phyloP scores from a whole-genome alignment of 2,113 vertebrate genomes.

The Hassar affinis region DNA sequence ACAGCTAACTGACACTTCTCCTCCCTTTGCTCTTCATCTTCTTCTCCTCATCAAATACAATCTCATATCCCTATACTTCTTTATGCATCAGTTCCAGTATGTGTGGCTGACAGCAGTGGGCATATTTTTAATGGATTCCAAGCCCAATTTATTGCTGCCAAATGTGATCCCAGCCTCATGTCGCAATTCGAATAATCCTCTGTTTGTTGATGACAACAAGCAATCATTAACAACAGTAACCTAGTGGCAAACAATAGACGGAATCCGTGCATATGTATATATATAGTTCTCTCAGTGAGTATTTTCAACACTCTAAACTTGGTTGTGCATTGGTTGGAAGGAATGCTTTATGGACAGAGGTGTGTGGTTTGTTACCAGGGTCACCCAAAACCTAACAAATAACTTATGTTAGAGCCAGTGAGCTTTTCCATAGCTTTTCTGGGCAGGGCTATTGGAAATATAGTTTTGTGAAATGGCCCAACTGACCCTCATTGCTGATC shows the following conservation, averaged over 20 bases:
- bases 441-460: constrained; percentile 13
- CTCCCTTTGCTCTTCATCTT: constrained; percentile 2
- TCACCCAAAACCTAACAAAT: constrained; percentile 38
- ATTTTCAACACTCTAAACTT: constrained; percentile 29
- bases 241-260: constrained; percentile 5
- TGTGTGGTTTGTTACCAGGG: constrained; percentile 47
- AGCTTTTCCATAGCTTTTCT: constrained; percentile 25
- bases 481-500: neutral
- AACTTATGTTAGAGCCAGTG: constrained; percentile 27
- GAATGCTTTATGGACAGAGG: constrained; percentile 18
- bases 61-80: neutral
- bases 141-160: constrained; percentile 40
- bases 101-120: neutral
- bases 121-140: constrained; percentile 4
- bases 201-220: constrained; percentile 19
- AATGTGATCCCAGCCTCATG: constrained; percentile 42
- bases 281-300: neutral
- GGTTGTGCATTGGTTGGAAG: constrained; percentile 22
- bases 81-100: constrained; percentile 2
- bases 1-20: constrained; percentile 1
- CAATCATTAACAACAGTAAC: constrained; percentile 23
- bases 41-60: neutral
- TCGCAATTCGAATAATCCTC: constrained; percentile 1
- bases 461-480: constrained; percentile 11
- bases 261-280: constrained; percentile 20